These are phyloP conservation scores for Branchinecta lindahli DNA, from an alignment of 1,140 invertebrate species.

Conservation along the genomic window DNA sequence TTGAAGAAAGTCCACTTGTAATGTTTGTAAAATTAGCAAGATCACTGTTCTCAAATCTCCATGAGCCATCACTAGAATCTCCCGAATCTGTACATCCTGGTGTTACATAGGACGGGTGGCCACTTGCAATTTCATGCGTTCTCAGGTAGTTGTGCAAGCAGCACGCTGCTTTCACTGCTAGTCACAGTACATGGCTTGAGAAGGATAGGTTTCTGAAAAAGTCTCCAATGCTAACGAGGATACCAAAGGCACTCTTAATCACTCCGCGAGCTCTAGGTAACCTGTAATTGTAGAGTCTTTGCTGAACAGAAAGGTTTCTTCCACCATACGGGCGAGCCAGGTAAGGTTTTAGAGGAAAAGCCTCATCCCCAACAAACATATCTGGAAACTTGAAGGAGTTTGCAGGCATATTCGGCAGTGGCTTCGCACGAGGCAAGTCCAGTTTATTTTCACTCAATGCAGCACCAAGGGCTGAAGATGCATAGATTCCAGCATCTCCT, in stretches of 20 bases:
- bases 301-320: conserved; percentile 22
- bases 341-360: conserved; percentile 30
- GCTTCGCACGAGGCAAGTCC: conserved; percentile 23
- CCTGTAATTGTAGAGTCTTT: conserved; percentile 25
- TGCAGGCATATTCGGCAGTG: conserved; percentile 24
- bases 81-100: no score
- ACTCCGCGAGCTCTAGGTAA: conserved; percentile 15
- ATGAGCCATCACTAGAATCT: not conserved
- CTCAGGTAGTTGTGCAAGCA: not conserved
- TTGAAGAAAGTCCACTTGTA: conserved; percentile 11
- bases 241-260: conserved; percentile 18
- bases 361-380: conserved; percentile 33
- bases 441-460: conserved; percentile 18
- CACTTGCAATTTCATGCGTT: not conserved
- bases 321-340: conserved; percentile 33
- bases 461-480: conserved; percentile 11
- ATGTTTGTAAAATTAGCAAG: conserved; percentile 3
- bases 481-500: conserved; percentile 18
- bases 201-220: conserved; percentile 14
- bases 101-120: not conserved
- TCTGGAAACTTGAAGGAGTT: conserved; percentile 24
- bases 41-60: not conserved
- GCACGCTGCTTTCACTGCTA: not conserved
- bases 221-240: conserved; percentile 16
- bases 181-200: conserved; percentile 2